Evolutionary conservation across 2,797 vertebrate genomes (phyloP), one percentile per base, ranked within the genome.

Genomic region (Chloroceryle amazona): DNA sequence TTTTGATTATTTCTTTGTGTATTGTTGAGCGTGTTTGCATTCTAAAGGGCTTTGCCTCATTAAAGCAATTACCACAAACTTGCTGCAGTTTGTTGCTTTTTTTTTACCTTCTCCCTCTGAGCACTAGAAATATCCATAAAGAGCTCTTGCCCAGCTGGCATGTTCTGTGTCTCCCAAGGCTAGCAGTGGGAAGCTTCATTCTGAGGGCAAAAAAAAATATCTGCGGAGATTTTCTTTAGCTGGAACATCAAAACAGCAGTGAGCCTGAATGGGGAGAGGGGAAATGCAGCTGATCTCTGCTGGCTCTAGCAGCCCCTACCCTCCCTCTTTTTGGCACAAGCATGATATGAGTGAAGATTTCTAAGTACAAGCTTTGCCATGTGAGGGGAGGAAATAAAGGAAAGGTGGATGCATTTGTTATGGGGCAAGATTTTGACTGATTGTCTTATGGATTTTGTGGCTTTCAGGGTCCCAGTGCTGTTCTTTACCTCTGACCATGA

Each of bases 11-110:
- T 97, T 97, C 97, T 97, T 97, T 97, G 95, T 97, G 96, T 95
- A 96, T 98, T 98, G 97, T 98, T 97, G 97, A 97, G 85, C 39
- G 10, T 98, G 97, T 97, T 97, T 98, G 96, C 97, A 97, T 97
- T 97, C 97, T 94, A 97, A 98, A 98, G 96, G 97, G 85, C 91
- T 97, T 97, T 96, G 93, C 94, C 95, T 97, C 97, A 98, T 98
- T 98, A 98, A 98, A 98, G 97, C 96, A 97, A 98, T 98, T 98
- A 97, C 95, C 26, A 61, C 93, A 96, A 94, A 95, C 95, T 85
- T 95, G 94, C 83, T 78, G 81, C 86, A 97, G 97, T 97, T 97
- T 95, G 60, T 55, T 88, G 70, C 23, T 91, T 92, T 70, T 31
- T 31, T 29, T 31, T 25, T 3, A 33, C 42, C 25, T 97, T 95